Base-by-base conservation (phyloP, 1,140 invertebrate genomes). In the Platyscapa corneri region DNA sequence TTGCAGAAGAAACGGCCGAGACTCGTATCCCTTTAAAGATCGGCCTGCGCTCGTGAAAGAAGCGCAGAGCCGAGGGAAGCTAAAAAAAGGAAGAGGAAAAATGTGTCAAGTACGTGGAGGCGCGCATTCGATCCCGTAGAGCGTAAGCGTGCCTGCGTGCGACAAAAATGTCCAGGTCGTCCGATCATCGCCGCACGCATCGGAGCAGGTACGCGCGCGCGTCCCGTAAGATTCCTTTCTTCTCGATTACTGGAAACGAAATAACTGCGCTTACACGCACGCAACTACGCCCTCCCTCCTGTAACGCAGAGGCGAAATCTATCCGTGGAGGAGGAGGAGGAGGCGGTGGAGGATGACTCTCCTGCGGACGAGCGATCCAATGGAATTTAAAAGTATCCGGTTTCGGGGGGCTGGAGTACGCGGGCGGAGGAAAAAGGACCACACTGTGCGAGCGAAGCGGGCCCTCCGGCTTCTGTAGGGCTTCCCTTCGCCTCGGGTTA, bases 371-470 rank as follows among this genome's bases (percentile, higher is more conserved):
- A 42, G 20, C 80, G 72, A 83, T 86, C 81, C 85, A n/a, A 67
- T 80, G 85, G 85, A 86, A 86, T 86, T 86, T 70, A 72, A 82
- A 65, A 34, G 85, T 86, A 65, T 86, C 85, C 81, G 81, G 81
- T 86, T 74, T 77, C 84, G 42, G 65, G 64, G 65, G 70, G 32
- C 37, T 16, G 23, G 56, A 53, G 49, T 16, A 20, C 10, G 49
- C 12, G 56, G 27, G 56, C 2, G 3, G 39, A 42, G 27, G 42
- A 34, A 23, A 64, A 77, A 75, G 83, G 83, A 79, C 72, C 82
- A 76, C 82, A 60, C 49, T 65, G 80, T 27, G 65, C 67, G 79
- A 12, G 42, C 39, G 74, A 46, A 23, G 39, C 39, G 75, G 49
- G 42, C 18, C 81, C 42, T 74, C 27, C 27, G 76, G 30, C 77